phyloP scores from a whole-genome alignment of 2,888 invertebrate genomes.

The Drosophila hawaiiensis region DNA sequence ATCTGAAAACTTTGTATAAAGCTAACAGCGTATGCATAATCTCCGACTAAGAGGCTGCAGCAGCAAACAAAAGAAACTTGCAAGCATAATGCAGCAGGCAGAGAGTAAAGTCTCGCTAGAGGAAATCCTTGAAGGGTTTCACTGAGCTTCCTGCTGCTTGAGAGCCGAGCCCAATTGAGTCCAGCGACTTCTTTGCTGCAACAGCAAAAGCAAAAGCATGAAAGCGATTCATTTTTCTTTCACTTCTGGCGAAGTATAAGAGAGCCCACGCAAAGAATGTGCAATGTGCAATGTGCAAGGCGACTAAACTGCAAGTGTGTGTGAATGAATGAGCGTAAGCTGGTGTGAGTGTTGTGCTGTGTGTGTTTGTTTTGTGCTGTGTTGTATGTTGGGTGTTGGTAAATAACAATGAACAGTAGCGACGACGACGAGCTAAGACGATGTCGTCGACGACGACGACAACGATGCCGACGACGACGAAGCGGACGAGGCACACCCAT shows the following conservation, averaged over 20 bases:
- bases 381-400: slow-evolving; percentile 31
- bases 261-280: slow-evolving; percentile 40
- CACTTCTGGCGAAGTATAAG: slow-evolving; percentile 1
- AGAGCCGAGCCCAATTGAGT: slow-evolving; percentile 18
- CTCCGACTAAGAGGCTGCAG: slow-evolving; percentile 25
- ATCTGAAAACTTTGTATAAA: slow-evolving; percentile 7
- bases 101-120: neutral
- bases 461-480: slow-evolving; percentile 8
- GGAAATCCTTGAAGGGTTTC: slow-evolving; percentile 58
- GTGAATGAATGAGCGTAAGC: neutral
- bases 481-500: slow-evolving; percentile 58
- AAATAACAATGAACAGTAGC: slow-evolving; percentile 63
- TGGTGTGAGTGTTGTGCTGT: slow-evolving; percentile 6
- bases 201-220: slow-evolving; percentile 24
- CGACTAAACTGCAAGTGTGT: slow-evolving; percentile 41
- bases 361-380: slow-evolving; percentile 9
- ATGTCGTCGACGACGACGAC: slow-evolving; percentile 11
- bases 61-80: slow-evolving; percentile 29
- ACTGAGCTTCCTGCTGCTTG: slow-evolving; percentile 41
- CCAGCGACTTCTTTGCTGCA: slow-evolving; percentile 23
- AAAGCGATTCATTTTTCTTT: slow-evolving; percentile 33
- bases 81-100: neutral
- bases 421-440: slow-evolving; percentile 20
- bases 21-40: slow-evolving; percentile 20
- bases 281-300: slow-evolving; percentile 55